These are phyloP conservation scores for Hirtodrosophila duncani DNA, from an alignment of 2,888 invertebrate genomes.

Conservation along the genomic window DNA sequence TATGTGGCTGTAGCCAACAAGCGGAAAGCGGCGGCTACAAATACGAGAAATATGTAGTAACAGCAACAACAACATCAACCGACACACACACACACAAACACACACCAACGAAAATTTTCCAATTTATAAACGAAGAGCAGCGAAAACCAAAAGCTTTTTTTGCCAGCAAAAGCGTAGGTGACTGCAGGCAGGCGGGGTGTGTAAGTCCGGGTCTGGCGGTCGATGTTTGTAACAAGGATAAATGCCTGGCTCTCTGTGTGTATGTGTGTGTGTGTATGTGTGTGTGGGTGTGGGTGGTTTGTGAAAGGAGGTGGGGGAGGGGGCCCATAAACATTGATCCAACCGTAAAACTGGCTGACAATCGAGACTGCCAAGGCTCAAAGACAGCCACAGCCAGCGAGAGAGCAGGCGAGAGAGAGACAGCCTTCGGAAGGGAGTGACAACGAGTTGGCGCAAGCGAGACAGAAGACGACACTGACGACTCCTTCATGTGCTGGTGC, in stretches of 20 bases:
- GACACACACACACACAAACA: conserved; percentile 19
- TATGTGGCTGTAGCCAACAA: conserved; percentile 35
- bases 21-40: conserved; percentile 50
- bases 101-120: conserved; percentile 66
- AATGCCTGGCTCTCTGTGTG: conserved; percentile 48
- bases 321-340: conserved; percentile 71
- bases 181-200: neutral
- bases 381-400: neutral
- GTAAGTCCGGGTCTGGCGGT: conserved; percentile 3
- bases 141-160: conserved; percentile 47
- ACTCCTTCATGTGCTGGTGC: conserved; percentile 14
- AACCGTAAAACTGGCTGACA: conserved; percentile 69
- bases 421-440: too few relatives aligned
- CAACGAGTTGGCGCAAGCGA: too few relatives aligned
- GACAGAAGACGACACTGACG: neutral
- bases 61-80: conserved; percentile 32
- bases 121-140: conserved; percentile 72
- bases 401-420: neutral
- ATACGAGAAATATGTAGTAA: conserved; percentile 54
- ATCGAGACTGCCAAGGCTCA: conserved; percentile 41
- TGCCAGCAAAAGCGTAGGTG: conserved; percentile 14
- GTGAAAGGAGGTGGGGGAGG: conserved; percentile 22
- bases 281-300: conserved; percentile 37
- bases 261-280: conserved; percentile 25
- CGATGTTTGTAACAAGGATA: conserved; percentile 65